phyloP scores from a whole-genome alignment of 2,113 vertebrate genomes.

The Aleadryas rufinucha region DNA sequence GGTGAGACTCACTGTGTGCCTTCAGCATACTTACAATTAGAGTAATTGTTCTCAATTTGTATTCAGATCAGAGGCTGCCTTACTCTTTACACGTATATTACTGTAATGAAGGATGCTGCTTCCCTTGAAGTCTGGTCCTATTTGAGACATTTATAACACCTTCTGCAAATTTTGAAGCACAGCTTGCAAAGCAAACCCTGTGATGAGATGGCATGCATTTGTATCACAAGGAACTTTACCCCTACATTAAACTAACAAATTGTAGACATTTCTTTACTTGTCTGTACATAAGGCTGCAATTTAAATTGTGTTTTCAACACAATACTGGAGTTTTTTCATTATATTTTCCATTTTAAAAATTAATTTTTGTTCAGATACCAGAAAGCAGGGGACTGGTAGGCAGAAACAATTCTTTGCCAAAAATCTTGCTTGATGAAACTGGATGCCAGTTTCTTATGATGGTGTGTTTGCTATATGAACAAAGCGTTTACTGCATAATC shows the following conservation, averaged over 20 bases:
- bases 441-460: not conserved
- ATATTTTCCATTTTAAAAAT: not conserved
- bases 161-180: not conserved
- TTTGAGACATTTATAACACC: not conserved
- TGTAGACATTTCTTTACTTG: not conserved
- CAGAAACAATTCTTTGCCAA: not conserved
- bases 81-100: not conserved
- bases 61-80: not conserved
- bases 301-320: not conserved
- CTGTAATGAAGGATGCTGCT: not conserved
- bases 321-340: rapidly evolving
- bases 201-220: not conserved
- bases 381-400: not conserved
- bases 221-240: not conserved
- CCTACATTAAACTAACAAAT: not conserved
- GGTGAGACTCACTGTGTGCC: not conserved
- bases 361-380: not conserved
- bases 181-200: not conserved
- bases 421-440: not conserved
- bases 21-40: not conserved
- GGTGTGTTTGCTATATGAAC: not conserved
- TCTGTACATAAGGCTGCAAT: not conserved
- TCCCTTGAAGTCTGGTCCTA: not conserved
- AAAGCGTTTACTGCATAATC: not conserved
- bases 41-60: not conserved